Evolutionary conservation across 2,888 invertebrate genomes (phyloP).

Genomic region (Reticulitermes lucifugus): DNA sequence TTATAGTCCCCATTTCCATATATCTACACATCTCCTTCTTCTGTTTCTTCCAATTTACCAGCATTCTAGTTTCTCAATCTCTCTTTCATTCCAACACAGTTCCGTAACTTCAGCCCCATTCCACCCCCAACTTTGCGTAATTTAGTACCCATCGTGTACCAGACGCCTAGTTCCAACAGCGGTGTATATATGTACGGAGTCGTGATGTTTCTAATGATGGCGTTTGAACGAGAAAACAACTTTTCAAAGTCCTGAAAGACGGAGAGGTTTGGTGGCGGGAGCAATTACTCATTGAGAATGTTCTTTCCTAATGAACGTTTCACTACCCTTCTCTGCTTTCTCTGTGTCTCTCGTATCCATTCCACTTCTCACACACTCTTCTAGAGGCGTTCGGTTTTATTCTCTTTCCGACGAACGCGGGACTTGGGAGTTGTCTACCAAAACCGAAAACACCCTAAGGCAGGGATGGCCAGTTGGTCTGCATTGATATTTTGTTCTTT

Average conservation of each 20-base stretch:
- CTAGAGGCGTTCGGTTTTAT: neutral
- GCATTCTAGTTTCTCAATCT: conserved; percentile 20
- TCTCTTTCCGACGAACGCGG: conserved; percentile 12
- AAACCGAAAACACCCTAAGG: neutral
- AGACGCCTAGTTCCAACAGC: neutral
- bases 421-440: neutral
- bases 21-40: conserved; percentile 8
- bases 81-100: neutral
- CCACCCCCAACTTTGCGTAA: conserved; percentile 14
- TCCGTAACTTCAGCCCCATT: neutral
- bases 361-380: conserved; percentile 1
- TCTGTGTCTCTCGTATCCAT: conserved; percentile 11
- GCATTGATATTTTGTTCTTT: neutral
- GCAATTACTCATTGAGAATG: conserved; percentile 54
- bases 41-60: neutral
- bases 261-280: conserved; percentile 44
- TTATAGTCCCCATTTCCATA: neutral
- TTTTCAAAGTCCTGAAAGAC: conserved; percentile 52
- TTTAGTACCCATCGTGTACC: conserved; percentile 11
- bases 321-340: conserved; percentile 32
- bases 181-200: conserved; percentile 22
- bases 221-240: conserved; percentile 49
- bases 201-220: conserved; percentile 46
- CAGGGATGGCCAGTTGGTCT: neutral
- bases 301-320: conserved; percentile 54